These are phyloP conservation scores for Altica lythri DNA, from an alignment of 2,888 invertebrate genomes.

Conservation along the genomic window DNA sequence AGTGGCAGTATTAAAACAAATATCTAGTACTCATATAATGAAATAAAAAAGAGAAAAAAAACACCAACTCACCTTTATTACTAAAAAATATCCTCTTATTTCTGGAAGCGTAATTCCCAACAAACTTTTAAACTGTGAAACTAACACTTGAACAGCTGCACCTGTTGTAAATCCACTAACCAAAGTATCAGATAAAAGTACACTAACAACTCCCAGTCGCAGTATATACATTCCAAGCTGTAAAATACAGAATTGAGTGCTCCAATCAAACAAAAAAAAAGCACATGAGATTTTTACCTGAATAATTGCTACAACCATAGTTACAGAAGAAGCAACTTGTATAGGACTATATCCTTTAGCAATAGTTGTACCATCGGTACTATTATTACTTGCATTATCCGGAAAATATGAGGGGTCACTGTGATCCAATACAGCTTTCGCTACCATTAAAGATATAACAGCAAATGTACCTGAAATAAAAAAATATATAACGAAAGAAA, in stretches of 20 bases:
- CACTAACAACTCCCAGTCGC: conserved; percentile 64
- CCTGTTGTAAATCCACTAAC: conserved; percentile 76
- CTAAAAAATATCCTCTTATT: conserved; percentile 65
- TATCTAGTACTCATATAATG: no score
- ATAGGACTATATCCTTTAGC: conserved; percentile 56
- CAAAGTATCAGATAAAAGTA: conserved; percentile 67
- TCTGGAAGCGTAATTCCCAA: conserved; percentile 63
- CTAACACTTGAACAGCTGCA: conserved; percentile 71
- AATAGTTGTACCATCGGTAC: not conserved
- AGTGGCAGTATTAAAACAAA: no score
- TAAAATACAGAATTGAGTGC: conserved; percentile 34
- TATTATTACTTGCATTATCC: not conserved
- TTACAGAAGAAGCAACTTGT: conserved; percentile 77
- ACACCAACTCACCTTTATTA: conserved; percentile 64
- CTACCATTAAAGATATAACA: conserved; percentile 87
- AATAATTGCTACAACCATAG: conserved; percentile 73
- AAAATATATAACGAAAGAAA: not conserved
- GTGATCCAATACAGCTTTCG: conserved; percentile 68
- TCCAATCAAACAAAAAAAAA: not conserved
- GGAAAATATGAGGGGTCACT: conserved; percentile 46
- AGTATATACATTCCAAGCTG: conserved; percentile 67
- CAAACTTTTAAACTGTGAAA: conserved; percentile 68
- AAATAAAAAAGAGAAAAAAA: no score
- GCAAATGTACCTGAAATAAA: conserved; percentile 72
- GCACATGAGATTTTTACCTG: conserved; percentile 62